Evolutionary conservation across 2,797 vertebrate genomes (phyloP).

Genomic region (Galaxias olidus): DNA sequence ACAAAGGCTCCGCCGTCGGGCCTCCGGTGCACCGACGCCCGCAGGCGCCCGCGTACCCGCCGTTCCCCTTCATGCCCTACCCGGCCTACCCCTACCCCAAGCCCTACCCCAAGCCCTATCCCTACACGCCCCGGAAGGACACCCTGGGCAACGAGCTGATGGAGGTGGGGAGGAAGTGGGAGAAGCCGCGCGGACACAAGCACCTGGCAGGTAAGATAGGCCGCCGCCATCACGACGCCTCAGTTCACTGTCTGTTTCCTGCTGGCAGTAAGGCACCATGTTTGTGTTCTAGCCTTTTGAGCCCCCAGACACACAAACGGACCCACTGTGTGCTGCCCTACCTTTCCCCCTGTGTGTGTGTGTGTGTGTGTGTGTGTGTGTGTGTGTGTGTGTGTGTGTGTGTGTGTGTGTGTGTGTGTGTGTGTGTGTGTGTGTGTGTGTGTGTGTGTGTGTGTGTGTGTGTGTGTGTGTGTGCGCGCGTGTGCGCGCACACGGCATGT

Average conservation of each 20-base stretch:
- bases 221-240: slow-evolving; percentile 21
- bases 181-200: slow-evolving; percentile 66
- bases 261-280: slow-evolving; percentile 49
- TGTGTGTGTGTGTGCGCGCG: slow-evolving; percentile 1
- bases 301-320: slow-evolving; percentile 53
- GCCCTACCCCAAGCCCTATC: slow-evolving; percentile 57
- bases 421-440: slow-evolving; percentile 1
- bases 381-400: slow-evolving; percentile 1
- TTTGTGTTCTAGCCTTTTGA: slow-evolving; percentile 60
- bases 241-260: slow-evolving; percentile 49
- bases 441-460: slow-evolving; percentile 12
- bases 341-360: slow-evolving; percentile 28
- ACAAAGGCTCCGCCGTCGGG: slow-evolving; percentile 54
- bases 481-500: slow-evolving; percentile 65
- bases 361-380: slow-evolving; percentile 7
- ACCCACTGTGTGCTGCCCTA: slow-evolving; percentile 57
- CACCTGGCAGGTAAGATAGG: slow-evolving; percentile 69
- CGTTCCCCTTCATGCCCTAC: slow-evolving; percentile 64
- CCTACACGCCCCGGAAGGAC: slow-evolving; percentile 66
- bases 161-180: slow-evolving; percentile 70
- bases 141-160: slow-evolving; percentile 72
- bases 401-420: slow-evolving; percentile 10
- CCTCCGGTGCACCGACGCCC: slow-evolving; percentile 49
- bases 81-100: slow-evolving; percentile 52
- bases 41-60: slow-evolving; percentile 55